Evolutionary conservation across 1,140 invertebrate genomes (phyloP).

Genomic region (Caligus rogercresseyi): DNA sequence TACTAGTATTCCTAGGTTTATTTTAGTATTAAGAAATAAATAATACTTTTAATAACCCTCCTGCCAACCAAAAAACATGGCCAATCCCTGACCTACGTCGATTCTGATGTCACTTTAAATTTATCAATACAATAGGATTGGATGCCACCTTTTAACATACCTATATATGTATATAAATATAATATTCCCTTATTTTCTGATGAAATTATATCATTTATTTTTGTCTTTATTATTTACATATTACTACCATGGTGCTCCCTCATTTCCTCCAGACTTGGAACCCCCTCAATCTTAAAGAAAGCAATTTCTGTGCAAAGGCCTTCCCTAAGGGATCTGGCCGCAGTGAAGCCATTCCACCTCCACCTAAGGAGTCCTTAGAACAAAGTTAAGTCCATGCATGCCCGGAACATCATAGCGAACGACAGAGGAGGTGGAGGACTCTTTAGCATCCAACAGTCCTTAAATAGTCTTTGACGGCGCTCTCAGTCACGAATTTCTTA

Average conservation of each 20-base stretch:
- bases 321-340: constrained; percentile 35
- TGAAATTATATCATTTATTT: background rate
- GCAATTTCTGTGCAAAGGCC: constrained; percentile 32
- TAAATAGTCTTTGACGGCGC: constrained; percentile 32
- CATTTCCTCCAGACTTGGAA: constrained; percentile 26
- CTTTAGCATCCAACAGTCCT: constrained; percentile 29
- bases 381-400: constrained; percentile 33
- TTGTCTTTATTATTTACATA: background rate
- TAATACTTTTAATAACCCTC: too few species aligned
- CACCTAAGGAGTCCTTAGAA: constrained; percentile 32
- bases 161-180: background rate
- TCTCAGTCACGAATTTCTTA: constrained; percentile 28
- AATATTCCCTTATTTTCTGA: background rate
- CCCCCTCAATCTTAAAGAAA: constrained; percentile 30
- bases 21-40: too few species aligned
- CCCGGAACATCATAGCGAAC: constrained; percentile 33
- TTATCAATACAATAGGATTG: too few species aligned
- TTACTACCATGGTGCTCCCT: constrained; percentile 3
- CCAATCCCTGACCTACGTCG: too few species aligned
- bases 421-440: constrained; percentile 17
- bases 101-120: too few species aligned
- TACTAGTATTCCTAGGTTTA: too few species aligned
- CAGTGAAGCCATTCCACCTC: constrained; percentile 34
- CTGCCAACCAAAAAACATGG: too few species aligned
- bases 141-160: background rate